A percentile compares a stretch with the other conserved stretches of the same genome.
These are phyloP conservation scores for Atta texana DNA, from an alignment of 1,140 invertebrate species.

Conservation along the genomic window DNA sequence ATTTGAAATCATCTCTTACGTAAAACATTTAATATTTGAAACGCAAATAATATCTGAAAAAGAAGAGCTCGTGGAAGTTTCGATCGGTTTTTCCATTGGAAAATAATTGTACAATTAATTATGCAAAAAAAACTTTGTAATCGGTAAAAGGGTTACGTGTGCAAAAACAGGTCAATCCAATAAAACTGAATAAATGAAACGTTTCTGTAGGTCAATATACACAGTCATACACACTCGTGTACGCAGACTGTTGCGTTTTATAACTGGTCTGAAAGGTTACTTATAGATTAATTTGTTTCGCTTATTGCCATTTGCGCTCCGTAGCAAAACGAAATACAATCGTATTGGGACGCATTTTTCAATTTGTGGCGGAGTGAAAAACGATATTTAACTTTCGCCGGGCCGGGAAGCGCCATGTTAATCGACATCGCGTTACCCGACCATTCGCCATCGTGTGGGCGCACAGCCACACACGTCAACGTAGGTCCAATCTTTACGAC, in stretches of 20 bases:
- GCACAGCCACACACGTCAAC: not conserved
- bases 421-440: conserved; percentile 41
- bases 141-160: not conserved
- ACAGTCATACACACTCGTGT: no score
- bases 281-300: conserved; percentile 40
- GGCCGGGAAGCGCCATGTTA: not conserved
- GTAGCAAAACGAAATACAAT: conserved; percentile 1
- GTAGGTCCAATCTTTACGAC: conserved; percentile 18
- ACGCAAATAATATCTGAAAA: conserved; percentile 21
- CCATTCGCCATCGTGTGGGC: not conserved
- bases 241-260: not conserved
- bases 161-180: conserved; percentile 21
- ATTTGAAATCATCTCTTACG: not conserved
- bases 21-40: not conserved
- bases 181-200: conserved; percentile 48
- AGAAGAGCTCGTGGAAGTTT: not conserved
- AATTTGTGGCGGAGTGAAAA: conserved; percentile 20
- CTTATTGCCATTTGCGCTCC: conserved; percentile 5
- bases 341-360: not conserved
- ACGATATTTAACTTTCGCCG: not conserved
- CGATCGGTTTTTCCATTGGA: not conserved
- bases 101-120: conserved; percentile 53
- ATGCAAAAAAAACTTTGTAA: conserved; percentile 10
- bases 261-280: not conserved
- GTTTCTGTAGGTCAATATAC: conserved; percentile 5